Conservation (phyloP, 1,140 invertebrate species). For the Xylocopa sonorina region DNA sequence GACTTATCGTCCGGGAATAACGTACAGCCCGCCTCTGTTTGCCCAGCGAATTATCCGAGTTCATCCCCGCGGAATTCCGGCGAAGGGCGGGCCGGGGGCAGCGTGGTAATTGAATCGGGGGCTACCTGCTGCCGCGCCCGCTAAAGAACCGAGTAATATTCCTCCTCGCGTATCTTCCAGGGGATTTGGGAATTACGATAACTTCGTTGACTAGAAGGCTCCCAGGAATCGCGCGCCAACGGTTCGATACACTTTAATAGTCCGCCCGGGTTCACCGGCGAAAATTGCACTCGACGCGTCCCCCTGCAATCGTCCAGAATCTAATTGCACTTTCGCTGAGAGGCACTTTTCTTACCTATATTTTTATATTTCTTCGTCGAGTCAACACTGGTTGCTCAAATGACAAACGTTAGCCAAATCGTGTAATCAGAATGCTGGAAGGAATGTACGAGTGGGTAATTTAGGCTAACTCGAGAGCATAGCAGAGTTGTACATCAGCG, state of each 20-base stretch:
- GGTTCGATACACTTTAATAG: slow-evolving; percentile 7
- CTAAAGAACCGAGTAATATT: slow-evolving; percentile 3
- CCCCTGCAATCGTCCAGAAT: neutral
- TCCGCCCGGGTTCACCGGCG: neutral
- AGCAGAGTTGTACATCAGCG: neutral
- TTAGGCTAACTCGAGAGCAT: neutral
- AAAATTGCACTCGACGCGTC: neutral
- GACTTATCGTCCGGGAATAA: neutral
- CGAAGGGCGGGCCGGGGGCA: neutral
- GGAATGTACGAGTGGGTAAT: too few species aligned
- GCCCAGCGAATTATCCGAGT: neutral
- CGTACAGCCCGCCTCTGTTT: neutral
- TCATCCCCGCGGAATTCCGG: neutral
- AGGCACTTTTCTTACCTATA: too few species aligned
- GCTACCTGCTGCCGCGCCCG: neutral
- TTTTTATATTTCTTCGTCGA: too few species aligned
- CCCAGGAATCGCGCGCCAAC: neutral
- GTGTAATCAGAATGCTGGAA: too few species aligned
- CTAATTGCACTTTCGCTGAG: slow-evolving; percentile 1
- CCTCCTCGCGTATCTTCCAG: neutral
- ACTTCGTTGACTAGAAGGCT: neutral
- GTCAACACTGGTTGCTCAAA: too few species aligned
- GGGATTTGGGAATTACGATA: neutral
- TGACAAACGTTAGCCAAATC: too few species aligned
- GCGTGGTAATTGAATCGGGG: neutral